Conservation (phyloP, 2,797 vertebrate genomes). For the Sebastes reedi region DNA sequence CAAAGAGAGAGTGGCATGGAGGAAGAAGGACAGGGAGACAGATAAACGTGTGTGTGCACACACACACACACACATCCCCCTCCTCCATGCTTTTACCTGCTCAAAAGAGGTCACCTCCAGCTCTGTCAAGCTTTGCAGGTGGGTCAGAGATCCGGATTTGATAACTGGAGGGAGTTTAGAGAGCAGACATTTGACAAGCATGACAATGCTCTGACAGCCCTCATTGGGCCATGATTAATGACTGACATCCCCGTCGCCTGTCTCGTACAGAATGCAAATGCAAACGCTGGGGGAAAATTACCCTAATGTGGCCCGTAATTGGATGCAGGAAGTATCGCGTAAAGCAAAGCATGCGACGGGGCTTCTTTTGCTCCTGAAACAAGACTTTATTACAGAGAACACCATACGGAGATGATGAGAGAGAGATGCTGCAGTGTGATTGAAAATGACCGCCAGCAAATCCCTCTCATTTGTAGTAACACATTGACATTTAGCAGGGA, state of each 20-base stretch:
- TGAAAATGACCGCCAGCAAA: conserved; percentile 58
- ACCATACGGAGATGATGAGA: conserved; percentile 46
- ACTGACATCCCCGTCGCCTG: conserved; percentile 80
- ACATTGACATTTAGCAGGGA: conserved; percentile 63
- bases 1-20: conserved; percentile 16
- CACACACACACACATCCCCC: background rate
- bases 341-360: conserved; percentile 34
- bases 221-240: conserved; percentile 89
- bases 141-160: conserved; percentile 84
- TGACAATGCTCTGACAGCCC: conserved; percentile 85
- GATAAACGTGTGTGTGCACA: background rate
- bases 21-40: conserved; percentile 6
- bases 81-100: conserved; percentile 40
- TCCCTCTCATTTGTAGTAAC: conserved; percentile 66
- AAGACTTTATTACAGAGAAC: conserved; percentile 56
- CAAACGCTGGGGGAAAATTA: conserved; percentile 76
- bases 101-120: conserved; percentile 78
- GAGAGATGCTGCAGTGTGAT: conserved; percentile 42
- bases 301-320: conserved; percentile 76
- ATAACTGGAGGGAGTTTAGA: conserved; percentile 80
- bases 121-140: conserved; percentile 82
- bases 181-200: conserved; percentile 86
- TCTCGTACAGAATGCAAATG: conserved; percentile 84
- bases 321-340: conserved; percentile 64
- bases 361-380: conserved; percentile 59